Percentiles rank a stretch among this genome's conserved stretches.
Conservation (phyloP, 2,888 invertebrate species). For the Drosophila mayaguana region DNA sequence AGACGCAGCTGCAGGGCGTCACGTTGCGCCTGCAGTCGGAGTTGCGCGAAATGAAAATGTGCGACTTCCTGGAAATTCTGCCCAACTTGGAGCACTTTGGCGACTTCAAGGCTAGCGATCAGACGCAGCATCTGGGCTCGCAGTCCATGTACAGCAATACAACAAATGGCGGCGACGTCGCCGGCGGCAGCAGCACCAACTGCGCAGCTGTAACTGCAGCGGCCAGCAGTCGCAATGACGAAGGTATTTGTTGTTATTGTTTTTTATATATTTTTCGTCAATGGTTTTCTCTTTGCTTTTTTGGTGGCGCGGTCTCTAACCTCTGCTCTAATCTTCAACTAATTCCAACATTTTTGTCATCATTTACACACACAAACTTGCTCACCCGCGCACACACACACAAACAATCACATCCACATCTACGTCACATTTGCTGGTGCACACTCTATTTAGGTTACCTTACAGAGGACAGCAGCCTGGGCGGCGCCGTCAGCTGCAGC, state of each 20-base stretch:
- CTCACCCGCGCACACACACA: conserved; percentile 19
- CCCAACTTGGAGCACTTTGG: conserved; percentile 50
- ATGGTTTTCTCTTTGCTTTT: conserved; percentile 1
- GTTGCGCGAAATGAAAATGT: conserved; percentile 77
- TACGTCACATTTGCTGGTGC: conserved; percentile 25
- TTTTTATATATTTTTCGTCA: not conserved
- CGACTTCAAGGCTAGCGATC: conserved; percentile 68
- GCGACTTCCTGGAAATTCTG: conserved; percentile 77
- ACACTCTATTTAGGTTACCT: conserved; percentile 84
- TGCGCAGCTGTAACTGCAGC: not conserved
- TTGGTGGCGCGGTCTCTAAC: conserved; percentile 37
- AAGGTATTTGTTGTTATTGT: conserved; percentile 48
- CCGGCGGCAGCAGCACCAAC: conserved; percentile 1
- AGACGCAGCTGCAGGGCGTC: conserved; percentile 57
- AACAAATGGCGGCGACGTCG: conserved; percentile 28
- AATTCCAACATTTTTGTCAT: conserved; percentile 9
- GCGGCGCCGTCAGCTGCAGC: conserved; percentile 51
- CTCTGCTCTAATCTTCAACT: conserved; percentile 21
- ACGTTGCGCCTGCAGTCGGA: conserved; percentile 59
- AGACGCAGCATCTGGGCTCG: conserved; percentile 58
- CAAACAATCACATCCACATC: conserved; percentile 14
- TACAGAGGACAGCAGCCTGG: conserved; percentile 84
- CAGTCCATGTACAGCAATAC: conserved; percentile 58
- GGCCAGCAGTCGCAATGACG: conserved; percentile 67
- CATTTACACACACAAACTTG: conserved; percentile 19